Evolutionary conservation across 2,797 vertebrate species (phyloP).

Genomic region (Phalloptychus januarius): DNA sequence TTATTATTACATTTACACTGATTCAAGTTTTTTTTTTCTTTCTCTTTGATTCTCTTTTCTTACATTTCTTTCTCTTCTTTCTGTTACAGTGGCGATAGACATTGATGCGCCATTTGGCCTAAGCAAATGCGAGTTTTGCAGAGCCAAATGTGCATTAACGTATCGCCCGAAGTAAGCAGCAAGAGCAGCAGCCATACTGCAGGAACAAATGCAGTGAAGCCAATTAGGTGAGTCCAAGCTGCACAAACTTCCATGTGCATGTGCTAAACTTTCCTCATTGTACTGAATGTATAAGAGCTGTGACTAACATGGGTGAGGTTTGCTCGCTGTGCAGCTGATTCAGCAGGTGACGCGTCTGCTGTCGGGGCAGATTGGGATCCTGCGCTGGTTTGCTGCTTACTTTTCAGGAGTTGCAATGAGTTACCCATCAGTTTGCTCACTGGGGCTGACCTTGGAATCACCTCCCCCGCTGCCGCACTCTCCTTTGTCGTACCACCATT

Average conservation of each 20-base stretch:
- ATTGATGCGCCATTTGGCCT: conserved; percentile 99
- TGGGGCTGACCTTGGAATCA: conserved; percentile 99
- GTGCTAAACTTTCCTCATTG: conserved; percentile 14
- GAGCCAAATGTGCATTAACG: conserved; percentile 99
- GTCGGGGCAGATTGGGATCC: conserved; percentile 68
- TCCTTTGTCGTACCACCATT: conserved; percentile 99
- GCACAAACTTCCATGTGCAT: background rate
- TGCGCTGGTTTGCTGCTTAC: conserved; percentile 99
- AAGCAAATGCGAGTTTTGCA: conserved; percentile 99
- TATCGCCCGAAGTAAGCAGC: conserved; percentile 99
- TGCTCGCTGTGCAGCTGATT: conserved; percentile 46
- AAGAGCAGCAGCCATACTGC: conserved; percentile 82
- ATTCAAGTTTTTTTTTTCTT: conserved; percentile 85
- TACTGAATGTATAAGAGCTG: conserved; percentile 26
- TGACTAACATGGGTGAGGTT: conserved; percentile 39
- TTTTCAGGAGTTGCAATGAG: conserved; percentile 92
- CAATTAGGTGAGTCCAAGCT: conserved; percentile 43
- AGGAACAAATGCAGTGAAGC: conserved; percentile 21
- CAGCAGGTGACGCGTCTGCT: conserved; percentile 67
- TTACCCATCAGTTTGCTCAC: conserved; percentile 99
- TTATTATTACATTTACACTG: conserved; percentile 99
- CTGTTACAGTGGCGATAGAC: conserved; percentile 92
- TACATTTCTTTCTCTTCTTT: conserved; percentile 82
- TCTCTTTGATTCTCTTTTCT: conserved; percentile 82
- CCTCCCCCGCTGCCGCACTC: conserved; percentile 99